Percentiles rank a stretch among this genome's conserved stretches.
Conservation (phyloP, 2,113 vertebrate species). For the Fukomys damarensis region DNA sequence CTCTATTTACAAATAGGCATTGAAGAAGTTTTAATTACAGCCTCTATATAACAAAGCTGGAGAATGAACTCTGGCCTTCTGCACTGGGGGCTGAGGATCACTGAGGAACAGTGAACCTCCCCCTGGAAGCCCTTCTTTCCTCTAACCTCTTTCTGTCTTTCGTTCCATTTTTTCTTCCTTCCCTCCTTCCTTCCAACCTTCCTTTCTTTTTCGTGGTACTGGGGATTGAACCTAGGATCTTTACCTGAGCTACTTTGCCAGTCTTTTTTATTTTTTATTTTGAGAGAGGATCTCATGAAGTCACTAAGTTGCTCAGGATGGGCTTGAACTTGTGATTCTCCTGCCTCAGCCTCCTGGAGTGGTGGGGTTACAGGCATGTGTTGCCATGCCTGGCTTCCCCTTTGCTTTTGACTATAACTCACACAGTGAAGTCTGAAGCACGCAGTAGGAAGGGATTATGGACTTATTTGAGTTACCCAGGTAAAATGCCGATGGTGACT, state of each 20-base stretch:
- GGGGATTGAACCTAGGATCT: not conserved
- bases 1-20: constrained; percentile 19
- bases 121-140: not conserved
- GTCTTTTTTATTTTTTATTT: not conserved
- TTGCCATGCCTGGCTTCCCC: not conserved
- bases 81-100: not conserved
- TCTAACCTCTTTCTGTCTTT: not conserved
- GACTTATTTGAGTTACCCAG: not conserved
- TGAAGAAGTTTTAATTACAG: not conserved
- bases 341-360: not conserved
- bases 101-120: not conserved
- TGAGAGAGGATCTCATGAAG: not conserved
- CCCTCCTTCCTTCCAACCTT: too few species aligned
- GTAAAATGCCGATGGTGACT: not conserved
- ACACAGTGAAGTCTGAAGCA: not conserved
- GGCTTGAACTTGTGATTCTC: not conserved
- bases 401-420: not conserved
- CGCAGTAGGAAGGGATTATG: not conserved
- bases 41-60: not conserved
- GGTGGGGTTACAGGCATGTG: not conserved
- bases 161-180: too few species aligned
- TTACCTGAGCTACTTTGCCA: not conserved
- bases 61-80: not conserved
- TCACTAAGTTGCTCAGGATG: not conserved
- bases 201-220: not conserved